phyloP scores from a whole-genome alignment of 2,888 invertebrate genomes.

The Horisme vitalbata region DNA sequence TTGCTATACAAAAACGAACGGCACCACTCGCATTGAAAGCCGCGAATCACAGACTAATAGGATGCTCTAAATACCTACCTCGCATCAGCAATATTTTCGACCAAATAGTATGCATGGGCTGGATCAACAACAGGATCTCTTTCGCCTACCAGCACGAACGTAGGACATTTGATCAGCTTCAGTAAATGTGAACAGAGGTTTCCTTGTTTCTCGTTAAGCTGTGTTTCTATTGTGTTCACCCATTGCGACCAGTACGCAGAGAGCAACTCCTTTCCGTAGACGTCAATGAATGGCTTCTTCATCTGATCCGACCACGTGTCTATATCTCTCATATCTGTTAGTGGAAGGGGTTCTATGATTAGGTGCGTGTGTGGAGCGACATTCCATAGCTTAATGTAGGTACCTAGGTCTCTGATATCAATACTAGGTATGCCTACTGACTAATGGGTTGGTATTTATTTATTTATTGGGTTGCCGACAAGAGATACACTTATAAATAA shows the following conservation, averaged over 20 bases:
- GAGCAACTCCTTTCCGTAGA: constrained; percentile 89
- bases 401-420: too few species aligned
- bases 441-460: too few species aligned
- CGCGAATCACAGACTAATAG: too few species aligned
- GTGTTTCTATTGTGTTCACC: constrained; percentile 84
- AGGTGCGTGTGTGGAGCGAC: too few species aligned
- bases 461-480: too few species aligned
- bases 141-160: constrained; percentile 91
- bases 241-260: constrained; percentile 87
- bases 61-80: constrained; percentile 69
- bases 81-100: constrained; percentile 84
- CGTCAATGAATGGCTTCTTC: constrained; percentile 86
- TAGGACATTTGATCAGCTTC: constrained; percentile 86
- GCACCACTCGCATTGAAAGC: too few species aligned
- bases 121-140: constrained; percentile 90
- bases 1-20: too few species aligned
- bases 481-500: too few species aligned
- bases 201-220: constrained; percentile 84
- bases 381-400: too few species aligned
- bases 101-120: constrained; percentile 88
- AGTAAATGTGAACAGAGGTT: constrained; percentile 87
- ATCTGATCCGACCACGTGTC: constrained; percentile 90
- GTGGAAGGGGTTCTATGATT: too few species aligned
- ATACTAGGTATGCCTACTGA: too few species aligned
- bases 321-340: constrained; percentile 87